These are phyloP conservation scores for Drosophila repleta DNA, from an alignment of 1,140 invertebrate species.

Conservation along the genomic window DNA sequence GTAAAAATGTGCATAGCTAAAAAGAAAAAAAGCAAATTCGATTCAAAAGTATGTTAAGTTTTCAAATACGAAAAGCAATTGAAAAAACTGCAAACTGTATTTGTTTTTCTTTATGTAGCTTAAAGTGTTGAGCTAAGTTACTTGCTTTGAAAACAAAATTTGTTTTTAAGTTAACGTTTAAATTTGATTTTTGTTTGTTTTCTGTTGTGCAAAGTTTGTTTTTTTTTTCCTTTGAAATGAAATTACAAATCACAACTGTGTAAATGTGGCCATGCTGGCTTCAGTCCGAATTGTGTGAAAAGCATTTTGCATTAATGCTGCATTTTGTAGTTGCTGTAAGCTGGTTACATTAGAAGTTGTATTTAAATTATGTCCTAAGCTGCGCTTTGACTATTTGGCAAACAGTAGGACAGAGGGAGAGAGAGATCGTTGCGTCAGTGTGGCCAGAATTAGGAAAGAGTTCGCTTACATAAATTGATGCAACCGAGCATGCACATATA, in stretches of 20 bases:
- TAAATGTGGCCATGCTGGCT: conserved; percentile 4
- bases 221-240: conserved; percentile 4
- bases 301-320: neutral
- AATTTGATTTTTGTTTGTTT: neutral
- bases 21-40: neutral
- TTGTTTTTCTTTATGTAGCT: neutral
- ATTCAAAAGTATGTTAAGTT: neutral
- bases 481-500: too few relatives aligned
- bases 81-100: neutral
- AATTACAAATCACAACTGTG: conserved; percentile 1
- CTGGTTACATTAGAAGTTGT: conserved; percentile 4
- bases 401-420: neutral
- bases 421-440: neutral
- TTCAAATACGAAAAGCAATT: neutral
- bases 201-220: neutral
- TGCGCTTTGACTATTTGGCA: neutral
- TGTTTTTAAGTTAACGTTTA: conserved; percentile 6
- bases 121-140: neutral
- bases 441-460: neutral
- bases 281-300: neutral
- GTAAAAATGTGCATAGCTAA: neutral
- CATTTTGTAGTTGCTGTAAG: conserved; percentile 9
- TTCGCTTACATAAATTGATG: neutral
- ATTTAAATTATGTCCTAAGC: neutral
- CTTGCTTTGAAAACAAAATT: conserved; percentile 4